phyloP scores from a whole-genome alignment of 2,888 invertebrate species.

The Dynastes maya region DNA sequence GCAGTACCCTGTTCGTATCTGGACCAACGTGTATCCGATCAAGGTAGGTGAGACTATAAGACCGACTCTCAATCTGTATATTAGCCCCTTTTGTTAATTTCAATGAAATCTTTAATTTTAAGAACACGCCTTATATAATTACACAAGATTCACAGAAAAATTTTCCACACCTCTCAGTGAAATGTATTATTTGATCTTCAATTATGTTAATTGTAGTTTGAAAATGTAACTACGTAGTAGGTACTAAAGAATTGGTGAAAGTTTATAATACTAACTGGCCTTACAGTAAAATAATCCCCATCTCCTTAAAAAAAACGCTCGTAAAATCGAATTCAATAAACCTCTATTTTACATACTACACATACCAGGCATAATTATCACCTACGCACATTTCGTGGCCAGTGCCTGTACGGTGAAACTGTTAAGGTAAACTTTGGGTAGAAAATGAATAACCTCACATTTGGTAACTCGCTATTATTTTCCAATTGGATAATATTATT shows the following conservation, averaged over 20 bases:
- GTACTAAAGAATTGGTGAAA: slow-evolving; percentile 13
- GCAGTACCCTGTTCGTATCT: too few relatives aligned
- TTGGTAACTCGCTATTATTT: slow-evolving; percentile 45
- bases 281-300: slow-evolving; percentile 22
- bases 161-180: not conserved
- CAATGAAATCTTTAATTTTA: too few relatives aligned
- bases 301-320: slow-evolving; percentile 15
- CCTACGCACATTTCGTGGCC: slow-evolving; percentile 42
- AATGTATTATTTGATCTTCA: slow-evolving; percentile 14
- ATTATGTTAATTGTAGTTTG: slow-evolving; percentile 29
- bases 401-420: slow-evolving; percentile 33
- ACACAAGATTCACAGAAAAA: too few relatives aligned
- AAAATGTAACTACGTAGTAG: slow-evolving; percentile 4
- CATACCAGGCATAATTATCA: slow-evolving; percentile 46
- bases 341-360: slow-evolving; percentile 46
- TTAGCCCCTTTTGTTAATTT: too few relatives aligned
- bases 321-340: slow-evolving; percentile 44
- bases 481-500: slow-evolving; percentile 45
- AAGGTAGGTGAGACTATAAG: too few relatives aligned
- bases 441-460: slow-evolving; percentile 37
- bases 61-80: too few relatives aligned
- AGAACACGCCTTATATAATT: too few relatives aligned
- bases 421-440: slow-evolving; percentile 39
- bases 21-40: too few relatives aligned
- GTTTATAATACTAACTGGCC: slow-evolving; percentile 18